phyloP scores from a whole-genome alignment of 2,113 vertebrate species.

The Pteruthius melanotis region DNA sequence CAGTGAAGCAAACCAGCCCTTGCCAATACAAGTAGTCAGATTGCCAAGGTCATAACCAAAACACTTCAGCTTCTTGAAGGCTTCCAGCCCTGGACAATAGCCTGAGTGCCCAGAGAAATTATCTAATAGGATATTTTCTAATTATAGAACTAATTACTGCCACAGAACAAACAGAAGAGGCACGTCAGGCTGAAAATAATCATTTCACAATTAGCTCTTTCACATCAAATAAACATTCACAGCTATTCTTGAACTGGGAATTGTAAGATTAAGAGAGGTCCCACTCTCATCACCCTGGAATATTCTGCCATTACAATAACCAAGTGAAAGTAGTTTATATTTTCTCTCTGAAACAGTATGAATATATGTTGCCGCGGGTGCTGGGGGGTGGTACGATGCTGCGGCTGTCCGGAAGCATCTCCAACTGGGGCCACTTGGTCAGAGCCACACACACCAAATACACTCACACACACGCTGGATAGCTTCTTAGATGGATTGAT shows the following conservation, averaged over 20 bases:
- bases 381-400: no score
- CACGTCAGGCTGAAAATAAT: neutral
- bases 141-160: conserved; percentile 48
- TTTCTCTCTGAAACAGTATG: neutral
- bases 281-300: neutral
- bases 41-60: neutral
- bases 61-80: neutral
- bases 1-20: neutral
- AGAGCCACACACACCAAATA: no score
- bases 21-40: neutral
- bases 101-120: conserved; percentile 15
- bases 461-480: no score
- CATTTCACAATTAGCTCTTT: conserved; percentile 38
- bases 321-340: neutral
- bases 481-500: no score
- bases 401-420: no score
- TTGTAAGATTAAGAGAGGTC: neutral
- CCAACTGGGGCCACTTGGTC: no score
- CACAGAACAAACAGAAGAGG: conserved; percentile 29
- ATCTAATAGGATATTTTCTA: conserved; percentile 45
- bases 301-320: neutral
- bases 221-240: conserved; percentile 19
- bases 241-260: neutral
- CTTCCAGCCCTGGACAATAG: neutral
- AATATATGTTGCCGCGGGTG: no score